Percentiles rank a stretch among this genome's conserved stretches.
Conservation (phyloP, 2,113 vertebrate species). For the Tiliqua scincoides region DNA sequence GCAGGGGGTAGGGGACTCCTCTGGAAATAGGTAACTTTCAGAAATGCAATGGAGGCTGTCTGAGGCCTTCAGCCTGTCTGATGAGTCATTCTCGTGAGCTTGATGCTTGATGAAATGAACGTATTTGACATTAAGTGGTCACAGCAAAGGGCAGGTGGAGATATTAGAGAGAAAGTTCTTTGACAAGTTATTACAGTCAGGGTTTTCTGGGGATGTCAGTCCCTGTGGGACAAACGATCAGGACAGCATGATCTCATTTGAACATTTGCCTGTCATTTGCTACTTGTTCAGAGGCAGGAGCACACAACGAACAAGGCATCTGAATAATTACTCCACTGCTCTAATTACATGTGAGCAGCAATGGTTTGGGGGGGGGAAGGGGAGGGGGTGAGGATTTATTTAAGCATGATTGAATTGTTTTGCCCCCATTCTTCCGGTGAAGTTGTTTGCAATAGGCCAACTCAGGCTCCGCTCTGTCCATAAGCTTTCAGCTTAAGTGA, state of each 20-base stretch:
- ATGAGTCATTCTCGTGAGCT: neutral
- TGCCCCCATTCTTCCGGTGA: neutral
- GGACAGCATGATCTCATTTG: neutral
- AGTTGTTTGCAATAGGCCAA: neutral
- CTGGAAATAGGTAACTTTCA: too few relatives aligned
- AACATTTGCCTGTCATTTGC: neutral
- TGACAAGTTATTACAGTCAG: neutral
- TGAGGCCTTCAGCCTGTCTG: too few relatives aligned
- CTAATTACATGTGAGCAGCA: neutral
- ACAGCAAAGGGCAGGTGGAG: neutral
- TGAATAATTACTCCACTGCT: conserved; percentile 1
- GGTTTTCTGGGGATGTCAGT: neutral
- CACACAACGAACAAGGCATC: neutral
- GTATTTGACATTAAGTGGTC: neutral
- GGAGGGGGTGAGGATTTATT: neutral
- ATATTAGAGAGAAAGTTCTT: too few relatives aligned
- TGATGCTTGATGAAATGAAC: neutral
- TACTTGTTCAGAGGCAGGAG: neutral
- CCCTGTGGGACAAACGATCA: neutral
- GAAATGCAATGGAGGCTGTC: too few relatives aligned
- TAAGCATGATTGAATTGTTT: conserved; percentile 11
- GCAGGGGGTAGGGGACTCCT: too few relatives aligned
- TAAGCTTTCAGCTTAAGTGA: conserved; percentile 22
- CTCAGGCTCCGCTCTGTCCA: neutral
- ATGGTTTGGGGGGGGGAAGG: neutral